Conservation (phyloP, 2,888 invertebrate genomes). For the Osedax frankpressi region DNA sequence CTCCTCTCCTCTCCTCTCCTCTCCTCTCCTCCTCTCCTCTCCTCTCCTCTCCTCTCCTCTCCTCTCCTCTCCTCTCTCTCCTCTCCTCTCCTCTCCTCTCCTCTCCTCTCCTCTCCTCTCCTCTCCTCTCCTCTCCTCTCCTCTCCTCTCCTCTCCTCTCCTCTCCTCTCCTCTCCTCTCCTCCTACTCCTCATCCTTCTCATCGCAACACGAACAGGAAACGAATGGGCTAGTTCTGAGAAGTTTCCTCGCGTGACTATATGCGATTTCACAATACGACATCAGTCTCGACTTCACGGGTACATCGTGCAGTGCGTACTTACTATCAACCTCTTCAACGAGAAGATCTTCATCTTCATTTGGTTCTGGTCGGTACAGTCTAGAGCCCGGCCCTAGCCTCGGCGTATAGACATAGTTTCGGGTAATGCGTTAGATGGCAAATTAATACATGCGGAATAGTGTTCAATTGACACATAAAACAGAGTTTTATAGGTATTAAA, state of each 20-base stretch:
- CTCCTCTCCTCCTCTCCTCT: neutral
- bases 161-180: too few relatives aligned
- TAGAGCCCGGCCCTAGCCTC: too few relatives aligned
- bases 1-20: neutral
- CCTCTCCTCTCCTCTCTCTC: neutral
- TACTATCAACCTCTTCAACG: conserved; percentile 33
- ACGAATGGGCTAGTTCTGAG: conserved; percentile 41
- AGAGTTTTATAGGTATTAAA: too few relatives aligned
- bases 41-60: neutral
- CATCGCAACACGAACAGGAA: conserved; percentile 10
- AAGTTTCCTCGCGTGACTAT: conserved; percentile 44
- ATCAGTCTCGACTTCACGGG: conserved; percentile 29
- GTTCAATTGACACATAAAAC: too few relatives aligned
- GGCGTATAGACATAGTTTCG: too few relatives aligned
- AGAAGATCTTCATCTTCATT: conserved; percentile 33
- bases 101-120: neutral
- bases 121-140: neutral
- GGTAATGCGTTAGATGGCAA: too few relatives aligned
- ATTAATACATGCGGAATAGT: too few relatives aligned
- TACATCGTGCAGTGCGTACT: conserved; percentile 34
- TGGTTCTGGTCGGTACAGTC: conserved; percentile 34
- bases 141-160: neutral
- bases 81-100: neutral
- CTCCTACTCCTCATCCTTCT: neutral
- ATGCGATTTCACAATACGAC: conserved; percentile 44